Conservation (phyloP, 2,113 vertebrate genomes). For the Anguilla rostrata region DNA sequence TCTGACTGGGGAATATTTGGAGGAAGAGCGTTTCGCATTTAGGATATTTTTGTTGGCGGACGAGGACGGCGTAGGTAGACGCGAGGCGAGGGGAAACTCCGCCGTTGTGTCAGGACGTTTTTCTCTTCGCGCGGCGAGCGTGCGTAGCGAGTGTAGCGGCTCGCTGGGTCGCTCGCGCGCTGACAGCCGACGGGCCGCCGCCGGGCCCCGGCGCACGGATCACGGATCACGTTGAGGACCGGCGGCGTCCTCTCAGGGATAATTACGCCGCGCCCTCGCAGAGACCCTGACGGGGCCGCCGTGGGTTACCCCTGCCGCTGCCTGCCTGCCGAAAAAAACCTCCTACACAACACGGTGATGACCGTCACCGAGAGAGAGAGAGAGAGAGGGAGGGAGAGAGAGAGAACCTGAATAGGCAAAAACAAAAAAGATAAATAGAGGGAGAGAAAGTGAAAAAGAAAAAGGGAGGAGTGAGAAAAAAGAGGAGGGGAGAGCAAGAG, state of each 20-base stretch:
- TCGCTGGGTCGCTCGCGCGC: constrained; percentile 36
- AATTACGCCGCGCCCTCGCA: constrained; percentile 78
- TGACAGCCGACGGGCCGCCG: constrained; percentile 74
- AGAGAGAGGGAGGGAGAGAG: not conserved
- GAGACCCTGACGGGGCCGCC: constrained; percentile 76
- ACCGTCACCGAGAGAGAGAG: not conserved
- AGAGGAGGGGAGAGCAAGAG: not conserved
- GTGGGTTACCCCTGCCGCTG: constrained; percentile 71
- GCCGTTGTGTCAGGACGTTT: not conserved
- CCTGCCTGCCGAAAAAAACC: constrained; percentile 66
- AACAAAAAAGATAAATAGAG: not conserved
- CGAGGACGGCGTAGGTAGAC: not conserved
- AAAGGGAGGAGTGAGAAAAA: not conserved
- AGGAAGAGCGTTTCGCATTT: not conserved
- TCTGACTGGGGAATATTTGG: not conserved
- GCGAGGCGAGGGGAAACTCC: not conserved
- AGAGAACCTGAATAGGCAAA: too few species aligned
- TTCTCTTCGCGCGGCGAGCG: not conserved
- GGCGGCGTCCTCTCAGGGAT: constrained; percentile 75
- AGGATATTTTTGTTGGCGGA: not conserved
- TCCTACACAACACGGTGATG: constrained; percentile 70
- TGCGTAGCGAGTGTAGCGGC: too few species aligned
- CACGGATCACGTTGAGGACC: constrained; percentile 81
- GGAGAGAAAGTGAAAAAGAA: not conserved
- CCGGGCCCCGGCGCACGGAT: constrained; percentile 76